Evolutionary conservation across 2,888 invertebrate species (phyloP), one percentile per base, ranked within the genome.

Genomic region (Lasioglossum oenotherae): DNA sequence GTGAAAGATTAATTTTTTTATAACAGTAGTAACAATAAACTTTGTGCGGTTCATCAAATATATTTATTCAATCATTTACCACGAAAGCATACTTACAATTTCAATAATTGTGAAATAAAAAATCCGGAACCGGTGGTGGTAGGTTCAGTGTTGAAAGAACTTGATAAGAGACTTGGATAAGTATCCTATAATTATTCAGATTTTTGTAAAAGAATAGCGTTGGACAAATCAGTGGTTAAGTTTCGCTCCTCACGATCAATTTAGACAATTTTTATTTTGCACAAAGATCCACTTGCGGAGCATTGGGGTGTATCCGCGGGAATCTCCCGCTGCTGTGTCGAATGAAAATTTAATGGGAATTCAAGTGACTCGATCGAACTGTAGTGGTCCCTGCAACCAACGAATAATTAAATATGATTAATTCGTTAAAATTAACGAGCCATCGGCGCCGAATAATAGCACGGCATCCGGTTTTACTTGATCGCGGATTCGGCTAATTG

Each of bases 401-500:
- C 23, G 49, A 31, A 27, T 44, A 57, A 69, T 60, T 53, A 60
- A 78, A 23, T 60, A 35, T 72, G 71, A 75, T 49, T 82, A 74
- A 78, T 73, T 81, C 38, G n/a, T n/a, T 67, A 74, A n/a, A 84
- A 84, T 81, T 74, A 76, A 67, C 53, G 80, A 75, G 72, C 67
- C 49, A 69, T 49, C 57, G 49, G n/a, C 19, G 23, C 8, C 35
- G 72, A 79, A 67, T 64, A 67, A 73, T 71, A 64, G 35, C 38
- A 31, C 16, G n/a, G 19, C 19, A 60, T 64, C 19, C 31, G 27
- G 27, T 74, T 72, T 64, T 46, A 38, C 38, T 77, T 77, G 35
- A 77, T 69, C 69, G n/a, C 16, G 38, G 67, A 49, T 77, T 69
- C 49, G 35, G 77, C 46, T 77, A 67, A 77, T 69, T 69, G 38